Evolutionary conservation across 2,888 invertebrate species (phyloP), one percentile per base, ranked within the genome.

Genomic region (Microdon myrmicae): DNA sequence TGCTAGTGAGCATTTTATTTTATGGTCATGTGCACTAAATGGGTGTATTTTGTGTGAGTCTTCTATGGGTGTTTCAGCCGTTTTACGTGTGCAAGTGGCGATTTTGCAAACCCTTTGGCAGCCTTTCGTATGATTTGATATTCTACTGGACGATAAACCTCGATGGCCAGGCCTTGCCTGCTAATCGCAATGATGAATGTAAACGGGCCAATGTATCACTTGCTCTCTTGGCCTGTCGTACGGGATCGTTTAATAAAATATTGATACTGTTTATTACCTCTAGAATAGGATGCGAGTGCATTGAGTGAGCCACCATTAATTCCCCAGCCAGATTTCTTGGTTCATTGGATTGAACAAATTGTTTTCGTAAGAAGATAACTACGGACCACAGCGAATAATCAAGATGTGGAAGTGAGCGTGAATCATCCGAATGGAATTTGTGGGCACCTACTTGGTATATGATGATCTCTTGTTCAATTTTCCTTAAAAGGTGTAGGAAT

Each of bases 1-100:
- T 43, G 53, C 22, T 47, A 41, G 51, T 44, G 51, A 58, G 58
- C 58, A 58, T 47, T 64, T 64, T 47, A 58, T 64, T 64, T 64
- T 58, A 64, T 45, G 58, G 51, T 47, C 51, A 47, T 58, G 53
- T 51, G 58, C 47, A 56, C 56, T 39, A 48, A 56, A 64, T 58
- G 51, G 45, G 47, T 58, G 37, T 64, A 64, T 64, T 41, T 44
- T 29, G 19, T 13, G 23, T 44, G 39, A 55, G 44, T 26, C 35
- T 25, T 25, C 17, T 49, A 31, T 19, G 37, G 43, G 58, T 32
- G 35, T 20, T 39, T 17, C 31, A 41, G 41, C 35, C 23, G 16
- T 9, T 10, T 20, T 28, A 34, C 41, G 37, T 29, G 29, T 41
- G 31, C 17, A 12, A 45, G 31, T 25, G n/a, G n/a, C n/a, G n/a